Conservation (phyloP, 2,113 vertebrate species). For the Kobus ellipsiprymnus region DNA sequence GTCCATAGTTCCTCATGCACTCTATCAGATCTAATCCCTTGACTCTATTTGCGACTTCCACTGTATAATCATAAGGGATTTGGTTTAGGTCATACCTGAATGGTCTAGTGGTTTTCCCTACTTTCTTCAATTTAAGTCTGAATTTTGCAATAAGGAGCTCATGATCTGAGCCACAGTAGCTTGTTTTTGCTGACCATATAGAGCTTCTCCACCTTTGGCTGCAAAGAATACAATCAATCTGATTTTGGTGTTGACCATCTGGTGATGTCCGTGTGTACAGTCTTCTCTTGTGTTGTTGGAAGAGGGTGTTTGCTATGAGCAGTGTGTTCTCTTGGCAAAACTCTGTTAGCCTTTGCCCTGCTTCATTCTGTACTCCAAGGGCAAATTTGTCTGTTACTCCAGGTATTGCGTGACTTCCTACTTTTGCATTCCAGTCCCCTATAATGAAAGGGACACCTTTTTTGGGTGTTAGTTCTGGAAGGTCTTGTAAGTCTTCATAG, state of each 20-base stretch:
- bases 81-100: neutral
- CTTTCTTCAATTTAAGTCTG: neutral
- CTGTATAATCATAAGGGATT: neutral
- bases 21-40: neutral
- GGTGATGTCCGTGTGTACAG: neutral
- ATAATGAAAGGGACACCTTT: neutral
- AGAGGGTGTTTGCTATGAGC: neutral
- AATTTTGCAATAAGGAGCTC: neutral
- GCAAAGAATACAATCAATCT: neutral
- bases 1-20: neutral
- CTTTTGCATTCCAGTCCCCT: neutral
- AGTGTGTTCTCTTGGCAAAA: neutral
- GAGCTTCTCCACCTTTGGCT: neutral
- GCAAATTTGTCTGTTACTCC: neutral
- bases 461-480: neutral
- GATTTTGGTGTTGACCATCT: neutral
- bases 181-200: neutral
- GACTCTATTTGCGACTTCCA: neutral
- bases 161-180: neutral
- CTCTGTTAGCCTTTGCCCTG: neutral
- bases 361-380: neutral
- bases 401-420: neutral
- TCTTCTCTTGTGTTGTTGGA: neutral
- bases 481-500: neutral
- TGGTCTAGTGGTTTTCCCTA: neutral